Conservation (phyloP, 2,888 invertebrate species). For the Crepidodera aurea region DNA sequence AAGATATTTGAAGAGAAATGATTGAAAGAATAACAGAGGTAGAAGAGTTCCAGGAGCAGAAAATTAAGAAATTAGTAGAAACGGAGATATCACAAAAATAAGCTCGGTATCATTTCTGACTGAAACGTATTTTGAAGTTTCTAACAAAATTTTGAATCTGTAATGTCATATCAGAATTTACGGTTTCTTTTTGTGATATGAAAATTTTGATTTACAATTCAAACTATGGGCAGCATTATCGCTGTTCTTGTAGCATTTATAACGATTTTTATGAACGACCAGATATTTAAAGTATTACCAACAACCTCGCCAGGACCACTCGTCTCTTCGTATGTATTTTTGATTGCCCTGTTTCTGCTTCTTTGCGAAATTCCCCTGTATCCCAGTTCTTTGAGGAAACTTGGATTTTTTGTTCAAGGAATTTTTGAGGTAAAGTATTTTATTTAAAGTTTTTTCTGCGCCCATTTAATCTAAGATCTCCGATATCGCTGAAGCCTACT, state of each 20-base stretch:
- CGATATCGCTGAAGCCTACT: too few relatives aligned
- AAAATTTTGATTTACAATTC: background rate
- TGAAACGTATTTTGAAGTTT: too few relatives aligned
- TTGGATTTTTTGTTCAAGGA: conserved; percentile 45
- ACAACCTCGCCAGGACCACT: conserved; percentile 50
- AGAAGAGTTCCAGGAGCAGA: too few relatives aligned
- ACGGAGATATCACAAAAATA: too few relatives aligned
- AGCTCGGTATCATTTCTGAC: too few relatives aligned
- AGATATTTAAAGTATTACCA: conserved; percentile 51
- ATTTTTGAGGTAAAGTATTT: conserved; percentile 48
- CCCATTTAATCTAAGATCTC: too few relatives aligned
- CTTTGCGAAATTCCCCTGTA: conserved; percentile 54
- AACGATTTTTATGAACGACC: conserved; percentile 50
- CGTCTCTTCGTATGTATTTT: conserved; percentile 53
- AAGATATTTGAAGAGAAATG: too few relatives aligned
- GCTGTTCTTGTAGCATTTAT: conserved; percentile 52
- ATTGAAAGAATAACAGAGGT: too few relatives aligned
- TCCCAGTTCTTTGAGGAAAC: conserved; percentile 50
- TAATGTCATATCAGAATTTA: background rate
- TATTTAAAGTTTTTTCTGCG: background rate
- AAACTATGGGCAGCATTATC: conserved; percentile 52
- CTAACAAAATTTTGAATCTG: too few relatives aligned
- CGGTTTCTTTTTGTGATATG: background rate
- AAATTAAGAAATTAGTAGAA: too few relatives aligned
- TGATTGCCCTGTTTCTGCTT: conserved; percentile 52